A percentile compares a stretch with the other conserved stretches of the same genome.
Evolutionary conservation across 2,113 vertebrate species (phyloP).

Genomic region (Xenopus borealis): DNA sequence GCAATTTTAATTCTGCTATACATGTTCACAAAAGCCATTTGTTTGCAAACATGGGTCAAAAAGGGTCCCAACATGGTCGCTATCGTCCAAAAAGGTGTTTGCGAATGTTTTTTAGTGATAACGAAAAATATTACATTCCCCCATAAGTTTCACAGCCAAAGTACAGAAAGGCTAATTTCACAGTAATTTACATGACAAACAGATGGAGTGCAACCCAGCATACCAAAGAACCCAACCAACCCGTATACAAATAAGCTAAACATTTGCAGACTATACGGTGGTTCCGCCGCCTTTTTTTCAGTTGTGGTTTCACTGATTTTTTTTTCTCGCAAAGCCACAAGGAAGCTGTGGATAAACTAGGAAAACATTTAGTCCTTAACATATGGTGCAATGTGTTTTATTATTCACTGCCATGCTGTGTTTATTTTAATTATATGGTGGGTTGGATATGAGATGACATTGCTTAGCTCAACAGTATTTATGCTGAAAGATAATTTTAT

Average conservation of each 20-base stretch:
- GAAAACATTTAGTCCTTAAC: conserved; percentile 10
- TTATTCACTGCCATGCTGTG: not conserved
- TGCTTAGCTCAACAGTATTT: no score
- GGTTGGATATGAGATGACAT: not conserved
- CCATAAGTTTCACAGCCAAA: not conserved
- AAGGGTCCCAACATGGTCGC: no score
- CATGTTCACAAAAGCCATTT: no score
- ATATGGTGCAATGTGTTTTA: conserved; percentile 2
- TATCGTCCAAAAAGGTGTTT: no score
- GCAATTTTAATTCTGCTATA: no score
- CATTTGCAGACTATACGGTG: not conserved
- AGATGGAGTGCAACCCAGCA: conserved; percentile 18
- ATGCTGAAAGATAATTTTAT: no score
- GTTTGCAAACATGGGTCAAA: no score
- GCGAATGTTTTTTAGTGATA: no score
- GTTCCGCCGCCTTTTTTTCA: not conserved
- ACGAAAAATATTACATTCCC: no score
- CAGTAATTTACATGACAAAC: conserved; percentile 18
- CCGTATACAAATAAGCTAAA: not conserved
- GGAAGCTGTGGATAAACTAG: conserved; percentile 19
- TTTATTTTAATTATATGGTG: conserved; percentile 9
- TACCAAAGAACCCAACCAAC: conserved; percentile 6
- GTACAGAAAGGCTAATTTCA: conserved; percentile 8
- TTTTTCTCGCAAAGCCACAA: not conserved
- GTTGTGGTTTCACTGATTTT: conserved; percentile 16